A percentile compares a stretch with the other conserved stretches of the same genome.
phyloP scores from a whole-genome alignment of 1,140 invertebrate species.

The Dryas iulia region DNA sequence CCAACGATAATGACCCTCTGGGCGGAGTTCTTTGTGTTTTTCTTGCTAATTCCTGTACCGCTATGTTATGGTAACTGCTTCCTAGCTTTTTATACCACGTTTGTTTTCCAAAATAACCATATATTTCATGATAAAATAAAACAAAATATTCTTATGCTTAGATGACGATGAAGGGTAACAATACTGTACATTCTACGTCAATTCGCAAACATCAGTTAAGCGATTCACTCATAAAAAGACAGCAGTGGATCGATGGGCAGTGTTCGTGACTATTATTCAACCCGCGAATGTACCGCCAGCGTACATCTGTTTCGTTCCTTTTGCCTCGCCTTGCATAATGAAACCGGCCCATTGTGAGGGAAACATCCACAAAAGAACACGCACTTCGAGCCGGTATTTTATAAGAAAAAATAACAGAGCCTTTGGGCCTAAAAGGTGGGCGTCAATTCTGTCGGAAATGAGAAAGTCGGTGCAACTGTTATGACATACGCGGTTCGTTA shows the following conservation, averaged over 20 bases:
- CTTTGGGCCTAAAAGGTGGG: constrained; percentile 62
- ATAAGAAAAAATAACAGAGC: constrained; percentile 67
- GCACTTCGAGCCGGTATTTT: constrained; percentile 57
- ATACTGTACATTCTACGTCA: not conserved
- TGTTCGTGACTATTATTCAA: constrained; percentile 70
- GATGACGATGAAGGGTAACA: no score
- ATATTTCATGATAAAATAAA: not conserved
- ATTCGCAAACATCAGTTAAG: not conserved
- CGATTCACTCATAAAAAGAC: constrained; percentile 47
- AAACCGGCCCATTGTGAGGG: constrained; percentile 70
- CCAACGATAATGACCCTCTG: constrained; percentile 52
- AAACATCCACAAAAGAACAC: constrained; percentile 72
- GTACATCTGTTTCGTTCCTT: constrained; percentile 76
- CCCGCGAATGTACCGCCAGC: constrained; percentile 56
- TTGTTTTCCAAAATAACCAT: not conserved
- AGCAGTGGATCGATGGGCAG: constrained; percentile 58
- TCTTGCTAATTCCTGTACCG: constrained; percentile 62
- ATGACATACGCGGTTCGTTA: constrained; percentile 74
- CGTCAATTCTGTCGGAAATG: constrained; percentile 62
- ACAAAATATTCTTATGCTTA: not conserved
- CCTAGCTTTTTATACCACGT: constrained; percentile 40
- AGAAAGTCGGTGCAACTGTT: constrained; percentile 75
- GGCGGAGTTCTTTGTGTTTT: constrained; percentile 53
- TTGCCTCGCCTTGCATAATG: constrained; percentile 67
- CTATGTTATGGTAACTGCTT: constrained; percentile 73